phyloP scores from a whole-genome alignment of 2,797 vertebrate species.

The Falco novaeseelandiae region DNA sequence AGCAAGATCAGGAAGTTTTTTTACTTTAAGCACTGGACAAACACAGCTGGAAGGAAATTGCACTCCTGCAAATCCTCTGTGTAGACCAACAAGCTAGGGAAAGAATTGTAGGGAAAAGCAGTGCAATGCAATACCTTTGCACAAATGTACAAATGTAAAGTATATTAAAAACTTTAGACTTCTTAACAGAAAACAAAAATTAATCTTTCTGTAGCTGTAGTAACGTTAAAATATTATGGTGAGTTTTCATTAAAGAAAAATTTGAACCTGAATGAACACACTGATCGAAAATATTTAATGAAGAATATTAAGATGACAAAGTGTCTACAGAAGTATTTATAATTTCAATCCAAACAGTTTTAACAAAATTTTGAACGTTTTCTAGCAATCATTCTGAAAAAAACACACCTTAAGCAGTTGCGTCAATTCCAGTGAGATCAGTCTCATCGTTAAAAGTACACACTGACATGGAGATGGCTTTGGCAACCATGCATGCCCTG shows the following conservation, averaged over 20 bases:
- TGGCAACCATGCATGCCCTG: not conserved
- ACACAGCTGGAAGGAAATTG: not conserved
- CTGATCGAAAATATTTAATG: not conserved
- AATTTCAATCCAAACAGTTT: not conserved
- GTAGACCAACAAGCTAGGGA: not conserved
- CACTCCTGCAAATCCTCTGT: not conserved
- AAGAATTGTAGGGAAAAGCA: not conserved
- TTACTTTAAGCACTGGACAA: not conserved
- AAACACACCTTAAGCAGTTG: not conserved
- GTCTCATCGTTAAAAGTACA: not conserved
- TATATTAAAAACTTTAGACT: not conserved
- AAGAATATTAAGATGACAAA: not conserved
- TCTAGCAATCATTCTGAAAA: not conserved
- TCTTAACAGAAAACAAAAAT: not conserved
- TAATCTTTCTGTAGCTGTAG: not conserved
- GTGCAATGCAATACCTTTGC: not conserved
- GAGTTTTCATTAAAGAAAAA: not conserved
- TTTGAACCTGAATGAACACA: not conserved
- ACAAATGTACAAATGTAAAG: fast-evolving
- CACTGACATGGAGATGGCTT: not conserved
- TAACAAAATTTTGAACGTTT: not conserved
- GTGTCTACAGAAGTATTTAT: not conserved
- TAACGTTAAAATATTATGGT: not conserved
- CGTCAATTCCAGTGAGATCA: not conserved
- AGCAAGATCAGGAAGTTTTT: not conserved